phyloP scores from a whole-genome alignment of 2,888 invertebrate species.

The Liodrosophila aerea region DNA sequence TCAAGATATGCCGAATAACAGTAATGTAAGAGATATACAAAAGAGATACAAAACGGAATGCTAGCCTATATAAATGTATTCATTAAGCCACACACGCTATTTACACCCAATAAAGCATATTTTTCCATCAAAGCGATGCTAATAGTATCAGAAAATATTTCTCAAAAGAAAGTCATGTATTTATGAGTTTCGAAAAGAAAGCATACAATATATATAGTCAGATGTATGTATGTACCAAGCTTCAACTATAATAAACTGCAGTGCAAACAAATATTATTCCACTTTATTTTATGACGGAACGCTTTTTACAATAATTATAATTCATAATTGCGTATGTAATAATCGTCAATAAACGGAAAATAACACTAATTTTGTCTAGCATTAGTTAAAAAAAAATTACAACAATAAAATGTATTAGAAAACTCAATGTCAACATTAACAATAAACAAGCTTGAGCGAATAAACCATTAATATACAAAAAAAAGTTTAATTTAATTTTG shows the following conservation, averaged over 20 bases:
- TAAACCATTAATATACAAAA: conserved; percentile 56
- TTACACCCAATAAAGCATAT: conserved; percentile 63
- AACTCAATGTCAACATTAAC: conserved; percentile 67
- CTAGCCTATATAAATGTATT: too few relatives aligned
- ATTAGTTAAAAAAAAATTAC: conserved; percentile 72
- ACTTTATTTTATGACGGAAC: conserved; percentile 70
- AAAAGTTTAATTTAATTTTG: not conserved
- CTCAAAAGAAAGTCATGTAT: conserved; percentile 40
- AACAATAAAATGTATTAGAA: conserved; percentile 56
- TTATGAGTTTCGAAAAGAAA: conserved; percentile 43
- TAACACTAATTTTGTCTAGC: conserved; percentile 68
- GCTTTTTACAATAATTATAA: conserved; percentile 65
- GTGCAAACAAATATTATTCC: conserved; percentile 62
- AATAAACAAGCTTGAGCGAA: conserved; percentile 64
- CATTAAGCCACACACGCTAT: conserved; percentile 63
- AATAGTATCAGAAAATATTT: conserved; percentile 38
- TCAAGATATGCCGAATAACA: conserved; percentile 4
- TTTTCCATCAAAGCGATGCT: conserved; percentile 51
- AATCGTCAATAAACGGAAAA: conserved; percentile 43
- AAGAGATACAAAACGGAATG: conserved; percentile 20
- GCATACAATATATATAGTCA: conserved; percentile 27
- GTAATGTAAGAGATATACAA: conserved; percentile 6
- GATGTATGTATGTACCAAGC: conserved; percentile 38
- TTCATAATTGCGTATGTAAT: conserved; percentile 35
- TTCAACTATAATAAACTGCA: conserved; percentile 61